A percentile compares a stretch with the other conserved stretches of the same genome.
These are phyloP conservation scores for Heliconius hortense DNA, from an alignment of 2,888 invertebrate genomes.

Conservation along the genomic window DNA sequence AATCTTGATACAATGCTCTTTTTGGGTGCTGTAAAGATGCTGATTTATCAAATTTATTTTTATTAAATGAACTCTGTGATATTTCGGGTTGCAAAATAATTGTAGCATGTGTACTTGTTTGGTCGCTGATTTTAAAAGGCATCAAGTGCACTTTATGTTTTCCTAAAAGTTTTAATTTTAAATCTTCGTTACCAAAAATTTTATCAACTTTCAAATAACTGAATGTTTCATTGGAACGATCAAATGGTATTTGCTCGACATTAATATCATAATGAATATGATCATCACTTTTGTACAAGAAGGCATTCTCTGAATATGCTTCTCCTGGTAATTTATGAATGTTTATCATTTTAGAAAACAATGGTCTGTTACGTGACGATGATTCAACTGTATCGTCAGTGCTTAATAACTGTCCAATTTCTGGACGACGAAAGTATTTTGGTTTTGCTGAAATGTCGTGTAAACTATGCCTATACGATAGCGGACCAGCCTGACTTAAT, in stretches of 20 bases:
- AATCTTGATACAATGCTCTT: slow-evolving; percentile 48
- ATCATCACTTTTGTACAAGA: background rate
- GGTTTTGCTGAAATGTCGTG: background rate
- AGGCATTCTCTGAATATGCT: background rate
- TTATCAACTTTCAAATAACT: background rate
- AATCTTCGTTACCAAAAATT: background rate
- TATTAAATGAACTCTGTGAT: background rate
- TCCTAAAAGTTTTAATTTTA: background rate
- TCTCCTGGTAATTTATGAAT: slow-evolving; percentile 6
- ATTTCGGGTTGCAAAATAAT: slow-evolving; percentile 12
- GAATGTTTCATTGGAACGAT: slow-evolving; percentile 11
- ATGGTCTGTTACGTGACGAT: background rate
- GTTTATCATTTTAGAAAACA: background rate
- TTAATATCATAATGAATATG: background rate
- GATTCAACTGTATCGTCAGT: background rate
- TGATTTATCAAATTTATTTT: background rate
- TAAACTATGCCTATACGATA: slow-evolving; percentile 7
- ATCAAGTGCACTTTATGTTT: background rate
- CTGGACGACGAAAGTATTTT: background rate
- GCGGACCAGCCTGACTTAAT: slow-evolving; percentile 2
- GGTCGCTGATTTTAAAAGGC: slow-evolving; percentile 1
- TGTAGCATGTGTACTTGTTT: background rate
- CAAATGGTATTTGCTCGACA: background rate
- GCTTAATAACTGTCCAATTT: slow-evolving; percentile 9
- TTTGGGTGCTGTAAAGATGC: slow-evolving; percentile 15